Conservation (phyloP, 2,113 vertebrate genomes). For the Gyps fulvus region DNA sequence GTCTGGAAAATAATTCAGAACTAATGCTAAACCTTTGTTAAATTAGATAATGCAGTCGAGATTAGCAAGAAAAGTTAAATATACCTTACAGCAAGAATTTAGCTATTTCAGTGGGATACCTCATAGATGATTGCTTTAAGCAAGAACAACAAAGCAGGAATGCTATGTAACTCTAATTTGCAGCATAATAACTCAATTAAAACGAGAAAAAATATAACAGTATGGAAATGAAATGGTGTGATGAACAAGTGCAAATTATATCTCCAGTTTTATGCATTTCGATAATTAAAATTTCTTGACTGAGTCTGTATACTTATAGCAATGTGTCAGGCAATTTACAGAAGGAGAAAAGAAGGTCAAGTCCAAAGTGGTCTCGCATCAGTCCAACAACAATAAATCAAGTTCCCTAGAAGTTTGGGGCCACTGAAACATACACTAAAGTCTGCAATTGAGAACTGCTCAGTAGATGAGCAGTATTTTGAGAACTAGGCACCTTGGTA, state of each 20-base stretch:
- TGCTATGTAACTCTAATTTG: background rate
- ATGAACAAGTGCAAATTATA: conserved; percentile 10
- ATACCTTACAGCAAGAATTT: background rate
- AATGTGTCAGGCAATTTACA: background rate
- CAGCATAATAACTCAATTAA: conserved; percentile 17
- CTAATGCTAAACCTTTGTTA: background rate
- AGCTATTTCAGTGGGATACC: background rate
- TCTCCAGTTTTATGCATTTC: conserved; percentile 6
- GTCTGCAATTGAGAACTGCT: background rate
- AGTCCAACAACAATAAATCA: background rate
- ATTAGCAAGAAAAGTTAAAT: background rate
- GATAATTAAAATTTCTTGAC: conserved; percentile 18
- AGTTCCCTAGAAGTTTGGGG: background rate
- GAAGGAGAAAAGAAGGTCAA: background rate
- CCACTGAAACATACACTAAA: background rate
- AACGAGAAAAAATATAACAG: background rate
- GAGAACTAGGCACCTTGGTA: background rate
- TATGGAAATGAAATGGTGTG: background rate
- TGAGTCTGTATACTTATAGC: background rate
- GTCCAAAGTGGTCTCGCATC: background rate
- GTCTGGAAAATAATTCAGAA: background rate
- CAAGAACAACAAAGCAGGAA: background rate
- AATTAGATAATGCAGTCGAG: background rate
- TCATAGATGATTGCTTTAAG: background rate
- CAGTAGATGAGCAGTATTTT: background rate